Evolutionary conservation across 1,140 invertebrate genomes (phyloP).

Genomic region (Hetaerina americana): DNA sequence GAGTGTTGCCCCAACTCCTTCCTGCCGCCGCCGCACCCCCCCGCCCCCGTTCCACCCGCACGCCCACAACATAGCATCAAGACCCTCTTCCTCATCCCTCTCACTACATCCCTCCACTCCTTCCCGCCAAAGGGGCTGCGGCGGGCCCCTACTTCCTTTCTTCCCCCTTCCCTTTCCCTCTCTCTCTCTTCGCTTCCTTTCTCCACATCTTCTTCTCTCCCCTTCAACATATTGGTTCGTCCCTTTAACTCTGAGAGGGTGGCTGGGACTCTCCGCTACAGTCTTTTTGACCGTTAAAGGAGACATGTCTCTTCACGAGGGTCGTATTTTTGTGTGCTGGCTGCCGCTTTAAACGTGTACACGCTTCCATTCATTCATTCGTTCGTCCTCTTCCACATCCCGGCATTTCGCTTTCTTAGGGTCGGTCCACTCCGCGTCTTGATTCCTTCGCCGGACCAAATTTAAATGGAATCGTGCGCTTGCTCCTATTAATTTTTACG

Average conservation of each 20-base stretch:
- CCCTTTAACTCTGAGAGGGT: neutral
- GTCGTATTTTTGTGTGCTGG: neutral
- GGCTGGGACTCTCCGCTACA: neutral
- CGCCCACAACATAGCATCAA: too few species aligned
- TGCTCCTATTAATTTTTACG: too few species aligned
- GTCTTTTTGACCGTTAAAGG: neutral
- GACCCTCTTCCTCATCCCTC: too few species aligned
- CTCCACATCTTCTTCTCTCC: neutral
- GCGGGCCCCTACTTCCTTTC: too few species aligned
- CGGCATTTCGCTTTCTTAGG: too few species aligned
- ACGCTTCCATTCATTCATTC: too few species aligned
- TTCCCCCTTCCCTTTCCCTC: neutral
- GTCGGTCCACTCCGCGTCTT: too few species aligned
- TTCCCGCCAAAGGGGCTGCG: neutral
- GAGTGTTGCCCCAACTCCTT: neutral
- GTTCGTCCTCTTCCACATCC: too few species aligned
- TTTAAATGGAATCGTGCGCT: too few species aligned
- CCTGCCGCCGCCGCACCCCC: neutral
- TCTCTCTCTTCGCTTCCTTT: neutral
- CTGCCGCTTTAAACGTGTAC: neutral
- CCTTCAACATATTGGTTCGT: neutral
- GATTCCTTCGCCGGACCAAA: too few species aligned
- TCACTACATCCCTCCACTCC: too few species aligned
- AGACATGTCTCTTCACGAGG: neutral
- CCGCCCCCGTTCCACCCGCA: too few species aligned